phyloP scores from a whole-genome alignment of 2,888 invertebrate species.

The Galerucella nymphaeae region DNA sequence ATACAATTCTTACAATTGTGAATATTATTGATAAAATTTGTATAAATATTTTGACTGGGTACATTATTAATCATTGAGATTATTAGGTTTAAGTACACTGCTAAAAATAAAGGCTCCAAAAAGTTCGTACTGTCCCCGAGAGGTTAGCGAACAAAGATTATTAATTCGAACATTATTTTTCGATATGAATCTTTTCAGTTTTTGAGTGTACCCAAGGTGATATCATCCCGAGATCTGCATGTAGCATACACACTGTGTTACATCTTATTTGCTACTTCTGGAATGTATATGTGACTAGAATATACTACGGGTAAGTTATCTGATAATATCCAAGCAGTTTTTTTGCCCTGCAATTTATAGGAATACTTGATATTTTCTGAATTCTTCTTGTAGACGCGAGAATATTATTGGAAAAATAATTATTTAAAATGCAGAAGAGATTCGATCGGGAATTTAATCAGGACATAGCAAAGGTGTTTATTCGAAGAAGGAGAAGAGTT shows the following conservation, averaged over 20 bases:
- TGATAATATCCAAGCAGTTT: constrained; percentile 50
- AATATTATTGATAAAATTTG: too few relatives aligned
- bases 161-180: not conserved
- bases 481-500: too few relatives aligned
- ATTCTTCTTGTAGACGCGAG: constrained; percentile 35
- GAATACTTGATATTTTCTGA: constrained; percentile 48
- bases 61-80: too few relatives aligned
- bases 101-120: too few relatives aligned
- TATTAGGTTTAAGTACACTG: too few relatives aligned
- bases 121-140: too few relatives aligned
- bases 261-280: constrained; percentile 58
- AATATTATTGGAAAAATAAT: constrained; percentile 28
- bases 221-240: constrained; percentile 44
- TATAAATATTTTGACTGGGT: too few relatives aligned
- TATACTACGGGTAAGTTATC: constrained; percentile 57
- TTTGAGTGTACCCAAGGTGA: constrained; percentile 28
- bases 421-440: constrained; percentile 23
- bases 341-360: constrained; percentile 44
- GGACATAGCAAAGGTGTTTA: not conserved
- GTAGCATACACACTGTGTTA: constrained; percentile 56
- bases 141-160: too few relatives aligned
- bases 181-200: not conserved
- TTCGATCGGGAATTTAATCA: constrained; percentile 13
- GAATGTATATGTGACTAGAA: constrained; percentile 54
- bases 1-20: too few relatives aligned